phyloP scores from a whole-genome alignment of 2,113 vertebrate species.

The Gallinago paraguaiae region DNA sequence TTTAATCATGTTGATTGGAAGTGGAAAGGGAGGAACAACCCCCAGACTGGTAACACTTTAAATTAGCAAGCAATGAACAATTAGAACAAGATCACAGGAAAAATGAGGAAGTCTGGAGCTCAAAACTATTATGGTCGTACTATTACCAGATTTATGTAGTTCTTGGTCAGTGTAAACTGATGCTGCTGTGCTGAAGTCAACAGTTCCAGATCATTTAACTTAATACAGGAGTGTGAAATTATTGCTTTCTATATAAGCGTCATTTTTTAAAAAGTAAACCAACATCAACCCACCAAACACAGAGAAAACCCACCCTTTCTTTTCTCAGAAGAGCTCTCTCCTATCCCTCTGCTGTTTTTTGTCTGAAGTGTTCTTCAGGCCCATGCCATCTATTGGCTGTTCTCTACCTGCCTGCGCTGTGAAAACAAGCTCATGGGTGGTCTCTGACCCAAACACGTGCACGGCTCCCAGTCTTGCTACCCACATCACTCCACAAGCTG shows the following conservation, averaged over 20 bases:
- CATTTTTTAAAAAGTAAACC: not conserved
- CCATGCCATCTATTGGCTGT: not conserved
- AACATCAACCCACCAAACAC: not conserved
- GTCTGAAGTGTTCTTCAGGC: not conserved
- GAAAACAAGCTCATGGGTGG: not conserved
- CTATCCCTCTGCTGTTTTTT: not conserved
- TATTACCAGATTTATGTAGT: not conserved
- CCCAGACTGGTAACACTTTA: not conserved
- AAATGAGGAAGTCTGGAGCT: not conserved
- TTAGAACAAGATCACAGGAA: not conserved
- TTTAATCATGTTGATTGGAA: not conserved
- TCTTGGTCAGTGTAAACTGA: not conserved
- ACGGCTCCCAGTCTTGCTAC: not conserved
- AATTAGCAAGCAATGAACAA: not conserved
- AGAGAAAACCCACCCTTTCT: not conserved
- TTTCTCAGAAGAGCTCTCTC: not conserved
- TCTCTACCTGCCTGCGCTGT: not conserved
- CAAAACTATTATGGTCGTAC: not conserved
- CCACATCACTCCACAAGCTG: not conserved
- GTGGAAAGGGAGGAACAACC: not conserved
- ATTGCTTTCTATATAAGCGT: not conserved
- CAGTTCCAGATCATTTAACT: not conserved
- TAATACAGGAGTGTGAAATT: not conserved
- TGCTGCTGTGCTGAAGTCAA: not conserved
- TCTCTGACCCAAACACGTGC: not conserved